A percentile compares a stretch with the other conserved stretches of the same genome.
These are phyloP conservation scores for Drosophila tsacasi DNA, from an alignment of 1,140 invertebrate genomes.

Conservation along the genomic window DNA sequence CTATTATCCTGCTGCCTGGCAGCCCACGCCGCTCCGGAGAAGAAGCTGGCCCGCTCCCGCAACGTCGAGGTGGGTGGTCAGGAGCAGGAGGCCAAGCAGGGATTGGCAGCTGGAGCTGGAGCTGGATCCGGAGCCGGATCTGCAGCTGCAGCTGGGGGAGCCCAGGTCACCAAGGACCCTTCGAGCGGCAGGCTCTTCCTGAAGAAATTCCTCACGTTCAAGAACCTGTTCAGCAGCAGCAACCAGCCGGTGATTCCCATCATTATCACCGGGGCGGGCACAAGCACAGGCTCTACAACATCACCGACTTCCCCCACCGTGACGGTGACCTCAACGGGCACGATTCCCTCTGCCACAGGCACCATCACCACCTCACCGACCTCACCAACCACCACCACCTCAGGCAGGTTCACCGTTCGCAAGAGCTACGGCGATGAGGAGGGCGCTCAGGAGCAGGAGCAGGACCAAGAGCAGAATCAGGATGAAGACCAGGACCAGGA, in stretches of 20 bases:
- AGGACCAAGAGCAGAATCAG: slow-evolving; percentile 11
- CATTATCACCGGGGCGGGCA: slow-evolving; percentile 62
- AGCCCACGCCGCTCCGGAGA: slow-evolving; percentile 25
- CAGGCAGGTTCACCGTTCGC: neutral
- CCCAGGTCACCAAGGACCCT: slow-evolving; percentile 47
- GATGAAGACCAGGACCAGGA: slow-evolving; percentile 24
- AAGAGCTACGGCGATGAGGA: slow-evolving; percentile 15
- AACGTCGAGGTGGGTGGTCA: slow-evolving; percentile 39
- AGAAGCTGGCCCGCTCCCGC: slow-evolving; percentile 21
- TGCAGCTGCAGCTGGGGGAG: slow-evolving; percentile 1
- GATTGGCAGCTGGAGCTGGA: neutral
- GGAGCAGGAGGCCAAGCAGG: slow-evolving; percentile 2
- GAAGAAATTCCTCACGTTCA: slow-evolving; percentile 78
- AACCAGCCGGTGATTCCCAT: slow-evolving; percentile 72
- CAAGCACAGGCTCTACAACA: neutral
- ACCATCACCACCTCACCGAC: slow-evolving; percentile 60
- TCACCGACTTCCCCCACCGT: neutral
- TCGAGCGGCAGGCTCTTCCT: slow-evolving; percentile 77
- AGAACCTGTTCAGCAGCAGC: slow-evolving; percentile 72
- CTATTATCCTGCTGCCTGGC: slow-evolving; percentile 37
- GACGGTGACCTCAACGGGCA: slow-evolving; percentile 67
- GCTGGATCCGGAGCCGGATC: neutral
- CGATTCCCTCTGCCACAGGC: slow-evolving; percentile 61
- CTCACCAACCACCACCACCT: neutral
- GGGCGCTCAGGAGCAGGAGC: slow-evolving; percentile 1